A percentile compares a stretch with the other conserved stretches of the same genome.
Conservation (phyloP, 2,113 vertebrate species). For the Spheniscus mendiculus region DNA sequence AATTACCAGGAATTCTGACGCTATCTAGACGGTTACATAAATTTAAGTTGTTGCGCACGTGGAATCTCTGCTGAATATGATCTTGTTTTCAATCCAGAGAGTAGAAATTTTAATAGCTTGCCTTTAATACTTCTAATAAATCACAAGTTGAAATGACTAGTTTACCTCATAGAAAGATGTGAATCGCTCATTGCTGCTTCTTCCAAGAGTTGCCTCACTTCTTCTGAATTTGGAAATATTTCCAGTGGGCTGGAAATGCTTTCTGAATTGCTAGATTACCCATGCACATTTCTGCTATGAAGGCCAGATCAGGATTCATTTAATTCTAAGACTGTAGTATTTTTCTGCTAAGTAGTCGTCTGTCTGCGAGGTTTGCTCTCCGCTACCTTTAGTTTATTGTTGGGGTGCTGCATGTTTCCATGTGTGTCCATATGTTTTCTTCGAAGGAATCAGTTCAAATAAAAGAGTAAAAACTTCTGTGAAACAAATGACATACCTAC, state of each 20-base stretch:
- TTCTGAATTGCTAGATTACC: conserved; percentile 42
- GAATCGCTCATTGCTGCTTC: conserved; percentile 6
- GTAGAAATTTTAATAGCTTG: conserved; percentile 25
- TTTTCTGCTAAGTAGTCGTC: background rate
- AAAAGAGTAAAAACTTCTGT: background rate
- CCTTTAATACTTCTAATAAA: conserved; percentile 36
- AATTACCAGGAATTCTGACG: background rate
- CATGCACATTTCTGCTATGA: background rate
- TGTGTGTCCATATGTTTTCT: background rate
- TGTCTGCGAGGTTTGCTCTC: background rate
- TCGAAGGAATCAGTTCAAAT: background rate
- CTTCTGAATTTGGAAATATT: conserved; percentile 52
- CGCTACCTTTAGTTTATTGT: background rate
- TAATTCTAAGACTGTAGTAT: background rate
- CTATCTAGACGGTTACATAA: background rate
- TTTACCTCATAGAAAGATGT: conserved; percentile 54
- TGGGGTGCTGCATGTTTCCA: background rate
- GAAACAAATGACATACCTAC: background rate
- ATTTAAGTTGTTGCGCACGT: background rate
- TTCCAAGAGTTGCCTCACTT: conserved; percentile 64
- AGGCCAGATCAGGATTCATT: background rate
- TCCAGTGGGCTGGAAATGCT: conserved; percentile 32
- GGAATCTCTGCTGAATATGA: background rate
- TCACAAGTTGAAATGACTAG: conserved; percentile 11
- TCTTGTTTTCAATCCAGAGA: conserved; percentile 15